Conservation (phyloP, 2,113 vertebrate genomes). For the Eulacestoma nigropectus region DNA sequence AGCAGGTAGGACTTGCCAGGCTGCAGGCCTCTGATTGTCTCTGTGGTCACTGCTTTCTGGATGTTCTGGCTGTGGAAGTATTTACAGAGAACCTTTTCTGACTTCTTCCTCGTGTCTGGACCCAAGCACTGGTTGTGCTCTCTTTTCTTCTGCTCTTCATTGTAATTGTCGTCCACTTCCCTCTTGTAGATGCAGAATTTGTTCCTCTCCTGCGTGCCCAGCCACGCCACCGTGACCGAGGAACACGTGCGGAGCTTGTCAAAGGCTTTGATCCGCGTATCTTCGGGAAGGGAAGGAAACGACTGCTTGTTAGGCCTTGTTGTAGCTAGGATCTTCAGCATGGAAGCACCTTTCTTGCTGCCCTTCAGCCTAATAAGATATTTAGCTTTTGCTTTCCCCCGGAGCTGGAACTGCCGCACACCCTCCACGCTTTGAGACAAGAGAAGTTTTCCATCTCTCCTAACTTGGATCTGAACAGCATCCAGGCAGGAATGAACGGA, state of each 20-base stretch:
- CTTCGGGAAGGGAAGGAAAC: slow-evolving; percentile 92
- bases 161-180: slow-evolving; percentile 85
- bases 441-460: slow-evolving; percentile 89
- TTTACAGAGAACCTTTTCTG: slow-evolving; percentile 96
- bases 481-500: slow-evolving; percentile 90
- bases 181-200: slow-evolving; percentile 95
- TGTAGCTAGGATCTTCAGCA: slow-evolving; percentile 88
- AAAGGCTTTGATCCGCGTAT: slow-evolving; percentile 93
- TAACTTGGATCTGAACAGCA: slow-evolving; percentile 87
- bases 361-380: slow-evolving; percentile 90
- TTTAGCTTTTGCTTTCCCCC: slow-evolving; percentile 93
- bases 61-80: slow-evolving; percentile 95
- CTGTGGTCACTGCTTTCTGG: slow-evolving; percentile 95
- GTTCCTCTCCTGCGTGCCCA: slow-evolving; percentile 95
- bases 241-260: slow-evolving; percentile 95
- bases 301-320: slow-evolving; percentile 87
- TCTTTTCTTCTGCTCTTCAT: slow-evolving; percentile 84
- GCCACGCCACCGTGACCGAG: slow-evolving; percentile 92
- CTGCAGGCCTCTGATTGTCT: slow-evolving; percentile 89
- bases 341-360: slow-evolving; percentile 86
- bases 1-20: slow-evolving; percentile 92
- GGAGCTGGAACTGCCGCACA: slow-evolving; percentile 88
- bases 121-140: slow-evolving; percentile 94
- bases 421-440: slow-evolving; percentile 90
- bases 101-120: slow-evolving; percentile 88